Conservation (phyloP, 2,888 invertebrate species). For the Trissoscelio sp. region DNA sequence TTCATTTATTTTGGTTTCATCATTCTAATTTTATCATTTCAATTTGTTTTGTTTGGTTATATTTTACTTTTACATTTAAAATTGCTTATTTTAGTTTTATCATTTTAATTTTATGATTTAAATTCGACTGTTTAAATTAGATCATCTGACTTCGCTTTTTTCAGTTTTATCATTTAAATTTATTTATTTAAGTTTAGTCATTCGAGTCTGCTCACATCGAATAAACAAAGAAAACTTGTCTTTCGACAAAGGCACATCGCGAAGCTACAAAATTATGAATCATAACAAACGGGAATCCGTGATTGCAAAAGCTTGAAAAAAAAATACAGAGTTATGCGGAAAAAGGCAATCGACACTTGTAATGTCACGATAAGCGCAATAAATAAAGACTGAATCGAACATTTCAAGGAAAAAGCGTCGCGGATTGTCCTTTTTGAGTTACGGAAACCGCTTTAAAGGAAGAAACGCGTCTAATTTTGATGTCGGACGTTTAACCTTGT, state of each 20-base stretch:
- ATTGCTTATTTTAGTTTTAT: too few species aligned
- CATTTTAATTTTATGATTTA: too few species aligned
- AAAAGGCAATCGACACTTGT: slow-evolving; percentile 35
- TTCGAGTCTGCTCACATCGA: too few species aligned
- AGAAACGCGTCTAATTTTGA: slow-evolving; percentile 59
- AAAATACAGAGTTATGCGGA: slow-evolving; percentile 42
- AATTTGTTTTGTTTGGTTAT: too few species aligned
- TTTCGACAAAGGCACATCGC: slow-evolving; percentile 24
- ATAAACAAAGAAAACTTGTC: slow-evolving; percentile 1
- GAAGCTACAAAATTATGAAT: slow-evolving; percentile 26
- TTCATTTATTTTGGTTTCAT: too few species aligned
- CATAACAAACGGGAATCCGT: slow-evolving; percentile 30
- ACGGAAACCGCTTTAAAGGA: slow-evolving; percentile 40
- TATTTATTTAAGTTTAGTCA: too few species aligned
- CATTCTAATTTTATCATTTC: too few species aligned
- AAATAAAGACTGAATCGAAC: slow-evolving; percentile 40
- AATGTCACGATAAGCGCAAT: slow-evolving; percentile 50
- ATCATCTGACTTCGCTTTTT: too few species aligned
- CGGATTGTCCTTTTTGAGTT: slow-evolving; percentile 16
- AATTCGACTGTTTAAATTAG: too few species aligned
- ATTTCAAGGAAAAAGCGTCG: slow-evolving; percentile 40
- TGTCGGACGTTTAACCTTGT: slow-evolving; percentile 66
- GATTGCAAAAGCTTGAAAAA: slow-evolving; percentile 24
- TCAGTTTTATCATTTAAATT: too few species aligned
- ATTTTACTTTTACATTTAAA: too few species aligned